Base-by-base conservation (phyloP, 2,113 vertebrate genomes). In the Elgaria multicarinata region DNA sequence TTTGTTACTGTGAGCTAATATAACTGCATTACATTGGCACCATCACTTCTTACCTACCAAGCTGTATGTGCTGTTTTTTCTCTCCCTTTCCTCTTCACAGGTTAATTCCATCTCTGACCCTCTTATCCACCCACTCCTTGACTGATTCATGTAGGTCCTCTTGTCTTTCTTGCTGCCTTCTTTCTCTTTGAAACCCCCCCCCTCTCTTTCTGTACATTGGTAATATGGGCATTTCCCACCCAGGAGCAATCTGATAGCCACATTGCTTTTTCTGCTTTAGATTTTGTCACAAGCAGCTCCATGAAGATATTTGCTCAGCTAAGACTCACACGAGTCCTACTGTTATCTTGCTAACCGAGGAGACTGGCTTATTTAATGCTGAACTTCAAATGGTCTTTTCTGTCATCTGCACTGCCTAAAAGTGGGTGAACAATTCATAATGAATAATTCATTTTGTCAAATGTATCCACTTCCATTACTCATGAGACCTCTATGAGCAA, bases 371-470 rank as follows among this genome's bases (percentile, higher is more conserved):
- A 84, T 92, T 90, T 94, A 90, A 92, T 12, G 10, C 86, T 87
- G 67, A 22, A 87, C 2, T 46, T 88, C 89, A 90, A 28, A 26
- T 87, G 58, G 62, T 93, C 84, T 91, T 94, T 92, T 93, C 89
- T 89, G 91, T 92, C 88, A 50, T 85, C 46, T 16, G 72, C 87
- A 77, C 89, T 93, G 90, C 93, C 92, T 93, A 92, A 87, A 93
- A 89, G 55, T 0, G 36, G 93, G 80, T 81, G 94, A 93, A 93
- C 83, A 92, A 85, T 94, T 96, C 91, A 89, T 92, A 95, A 93
- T 92, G 95, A 94, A 93, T 93, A 93, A 95, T 95, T 95, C 91
- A 93, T 95, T 95, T 46, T 94, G 91, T 94, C 91, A 94, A 88
- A 90, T 0, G 1, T 83, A 22, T 92, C 87, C 31, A 84, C 46